Conservation (phyloP, 2,113 vertebrate species). For the Eptatretus burgeri region DNA sequence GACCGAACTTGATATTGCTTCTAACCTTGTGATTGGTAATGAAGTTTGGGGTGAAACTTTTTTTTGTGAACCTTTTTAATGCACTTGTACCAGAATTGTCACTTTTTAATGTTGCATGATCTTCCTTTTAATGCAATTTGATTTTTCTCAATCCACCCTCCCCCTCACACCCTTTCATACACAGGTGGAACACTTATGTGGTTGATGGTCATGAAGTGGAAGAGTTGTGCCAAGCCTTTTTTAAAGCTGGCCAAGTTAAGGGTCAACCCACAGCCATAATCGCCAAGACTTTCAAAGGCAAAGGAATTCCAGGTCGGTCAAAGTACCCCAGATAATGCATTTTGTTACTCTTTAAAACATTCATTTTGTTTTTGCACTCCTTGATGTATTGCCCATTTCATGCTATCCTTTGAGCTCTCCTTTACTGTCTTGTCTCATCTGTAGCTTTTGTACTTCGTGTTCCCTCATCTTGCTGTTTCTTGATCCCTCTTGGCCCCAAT, state of each 20-base stretch:
- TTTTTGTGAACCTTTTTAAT: no score
- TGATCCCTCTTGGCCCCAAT: no score
- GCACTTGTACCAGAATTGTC: neutral
- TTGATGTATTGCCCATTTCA: no score
- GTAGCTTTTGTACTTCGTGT: no score
- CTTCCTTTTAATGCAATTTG: neutral
- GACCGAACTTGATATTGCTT: no score
- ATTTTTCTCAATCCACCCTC: neutral
- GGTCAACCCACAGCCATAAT: conserved; percentile 39
- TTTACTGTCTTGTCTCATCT: no score
- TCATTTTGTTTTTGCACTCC: neutral
- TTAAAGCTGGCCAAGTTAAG: conserved; percentile 30
- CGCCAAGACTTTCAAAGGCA: conserved; percentile 46
- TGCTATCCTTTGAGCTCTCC: no score
- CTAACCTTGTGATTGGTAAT: no score
- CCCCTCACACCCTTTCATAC: neutral
- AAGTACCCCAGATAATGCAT: neutral
- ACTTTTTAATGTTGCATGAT: neutral
- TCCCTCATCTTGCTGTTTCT: no score
- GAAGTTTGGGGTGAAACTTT: no score
- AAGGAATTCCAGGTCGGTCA: conserved; percentile 30
- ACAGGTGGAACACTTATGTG: conserved; percentile 42
- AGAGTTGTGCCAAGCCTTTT: conserved; percentile 32
- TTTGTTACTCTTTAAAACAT: neutral
- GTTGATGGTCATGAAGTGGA: conserved; percentile 43